Conservation (phyloP, 2,888 invertebrate species). For the Notocelia uddmanniana region DNA sequence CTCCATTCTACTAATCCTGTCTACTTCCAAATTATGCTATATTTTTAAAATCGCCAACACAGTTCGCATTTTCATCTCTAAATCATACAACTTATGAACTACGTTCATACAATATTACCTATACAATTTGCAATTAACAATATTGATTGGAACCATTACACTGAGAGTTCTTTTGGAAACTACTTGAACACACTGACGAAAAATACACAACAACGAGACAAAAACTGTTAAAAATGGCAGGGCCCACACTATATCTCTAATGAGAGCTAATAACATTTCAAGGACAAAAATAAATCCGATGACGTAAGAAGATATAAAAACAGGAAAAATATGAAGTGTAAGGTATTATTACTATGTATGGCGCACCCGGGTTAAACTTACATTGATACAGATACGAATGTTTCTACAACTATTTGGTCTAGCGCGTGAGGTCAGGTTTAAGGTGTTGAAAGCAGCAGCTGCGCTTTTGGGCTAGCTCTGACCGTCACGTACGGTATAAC, state of each 20-base stretch:
- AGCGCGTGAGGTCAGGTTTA: not conserved
- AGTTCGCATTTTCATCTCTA: slow-evolving; percentile 11
- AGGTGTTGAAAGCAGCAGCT: too few species aligned
- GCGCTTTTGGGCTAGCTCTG: too few species aligned
- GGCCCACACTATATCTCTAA: slow-evolving; percentile 18
- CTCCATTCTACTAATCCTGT: too few species aligned
- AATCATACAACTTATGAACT: slow-evolving; percentile 43
- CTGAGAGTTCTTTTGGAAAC: slow-evolving; percentile 34
- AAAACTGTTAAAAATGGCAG: slow-evolving; percentile 25
- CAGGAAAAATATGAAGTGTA: not conserved
- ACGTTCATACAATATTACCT: slow-evolving; percentile 42
- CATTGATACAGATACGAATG: not conserved
- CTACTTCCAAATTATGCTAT: too few species aligned
- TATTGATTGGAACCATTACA: slow-evolving; percentile 39
- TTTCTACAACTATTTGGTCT: not conserved
- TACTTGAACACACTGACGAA: slow-evolving; percentile 30
- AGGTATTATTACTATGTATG: not conserved
- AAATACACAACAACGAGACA: slow-evolving; percentile 29
- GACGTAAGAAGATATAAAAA: not conserved
- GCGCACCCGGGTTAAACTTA: not conserved
- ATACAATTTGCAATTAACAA: slow-evolving; percentile 33
- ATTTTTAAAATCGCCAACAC: slow-evolving; percentile 33
- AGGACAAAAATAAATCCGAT: slow-evolving; percentile 5
- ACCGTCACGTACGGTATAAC: not conserved
- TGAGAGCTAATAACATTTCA: slow-evolving; percentile 24